phyloP scores from a whole-genome alignment of 1,140 invertebrate species.

The Macrobrachium rosenbergii region DNA sequence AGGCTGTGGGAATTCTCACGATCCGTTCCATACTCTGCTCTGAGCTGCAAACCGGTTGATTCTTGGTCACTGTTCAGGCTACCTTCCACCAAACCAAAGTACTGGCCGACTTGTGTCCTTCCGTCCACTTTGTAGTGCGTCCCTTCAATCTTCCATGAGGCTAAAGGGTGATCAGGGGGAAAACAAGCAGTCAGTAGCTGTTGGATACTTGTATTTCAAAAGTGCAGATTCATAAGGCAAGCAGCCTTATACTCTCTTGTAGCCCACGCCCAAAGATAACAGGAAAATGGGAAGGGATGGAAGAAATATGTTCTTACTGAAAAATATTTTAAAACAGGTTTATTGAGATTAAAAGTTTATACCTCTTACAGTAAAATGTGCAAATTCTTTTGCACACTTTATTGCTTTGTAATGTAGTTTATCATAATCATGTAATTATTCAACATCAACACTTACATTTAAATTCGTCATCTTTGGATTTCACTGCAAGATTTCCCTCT shows the following conservation, averaged over 20 bases:
- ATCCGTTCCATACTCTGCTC: slow-evolving; percentile 9
- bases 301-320: no score
- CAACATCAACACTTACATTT: slow-evolving; percentile 29
- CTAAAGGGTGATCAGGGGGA: background rate
- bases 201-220: background rate
- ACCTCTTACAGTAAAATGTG: no score
- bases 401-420: background rate
- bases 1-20: background rate
- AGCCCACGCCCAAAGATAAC: no score
- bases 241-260: background rate
- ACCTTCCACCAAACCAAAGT: slow-evolving; percentile 1
- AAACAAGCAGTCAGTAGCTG: background rate
- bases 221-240: background rate
- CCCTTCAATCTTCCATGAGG: slow-evolving; percentile 25
- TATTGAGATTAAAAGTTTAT: no score
- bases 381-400: background rate
- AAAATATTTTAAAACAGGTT: no score
- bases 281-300: no score
- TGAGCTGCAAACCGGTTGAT: background rate
- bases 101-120: background rate
- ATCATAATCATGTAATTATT: background rate
- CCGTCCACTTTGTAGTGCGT: background rate
- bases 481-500: slow-evolving; percentile 14
- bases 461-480: slow-evolving; percentile 14
- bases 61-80: background rate